phyloP scores from a whole-genome alignment of 2,113 vertebrate genomes.

The Atrichornis clamosus region DNA sequence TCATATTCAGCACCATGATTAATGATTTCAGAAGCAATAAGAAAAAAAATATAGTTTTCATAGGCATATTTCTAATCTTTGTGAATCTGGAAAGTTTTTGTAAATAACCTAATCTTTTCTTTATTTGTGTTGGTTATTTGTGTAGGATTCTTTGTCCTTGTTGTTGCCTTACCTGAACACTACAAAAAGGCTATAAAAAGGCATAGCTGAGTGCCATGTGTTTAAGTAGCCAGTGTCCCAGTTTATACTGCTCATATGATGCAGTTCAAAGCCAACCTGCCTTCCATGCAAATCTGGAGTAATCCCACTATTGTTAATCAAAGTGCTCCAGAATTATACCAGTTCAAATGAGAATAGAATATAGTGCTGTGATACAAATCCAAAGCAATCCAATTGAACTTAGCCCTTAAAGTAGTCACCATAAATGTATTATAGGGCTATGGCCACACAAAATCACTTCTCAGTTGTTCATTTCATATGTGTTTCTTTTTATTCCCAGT shows the following conservation, averaged over 20 bases:
- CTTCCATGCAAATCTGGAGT: not conserved
- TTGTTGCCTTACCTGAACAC: not conserved
- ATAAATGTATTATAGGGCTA: not conserved
- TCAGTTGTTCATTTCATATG: not conserved
- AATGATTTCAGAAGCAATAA: constrained; percentile 26
- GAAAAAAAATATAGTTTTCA: constrained; percentile 40
- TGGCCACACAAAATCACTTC: not conserved
- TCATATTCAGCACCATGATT: constrained; percentile 26
- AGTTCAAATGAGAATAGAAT: not conserved
- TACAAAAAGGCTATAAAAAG: not conserved
- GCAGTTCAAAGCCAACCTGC: not conserved
- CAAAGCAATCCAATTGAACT: not conserved
- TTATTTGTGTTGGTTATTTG: not conserved
- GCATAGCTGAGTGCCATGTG: not conserved
- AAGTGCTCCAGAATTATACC: not conserved
- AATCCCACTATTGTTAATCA: not conserved
- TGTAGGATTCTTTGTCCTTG: not conserved
- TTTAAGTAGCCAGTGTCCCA: not conserved
- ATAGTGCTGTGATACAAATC: not conserved
- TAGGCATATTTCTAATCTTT: not conserved
- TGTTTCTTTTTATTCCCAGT: not conserved
- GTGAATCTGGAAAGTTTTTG: not conserved
- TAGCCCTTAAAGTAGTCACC: not conserved
- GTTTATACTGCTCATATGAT: not conserved
- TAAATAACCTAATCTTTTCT: not conserved